Percentiles rank a stretch among this genome's conserved stretches.
phyloP scores from a whole-genome alignment of 2,113 vertebrate genomes.

The Nycticorax nycticorax region DNA sequence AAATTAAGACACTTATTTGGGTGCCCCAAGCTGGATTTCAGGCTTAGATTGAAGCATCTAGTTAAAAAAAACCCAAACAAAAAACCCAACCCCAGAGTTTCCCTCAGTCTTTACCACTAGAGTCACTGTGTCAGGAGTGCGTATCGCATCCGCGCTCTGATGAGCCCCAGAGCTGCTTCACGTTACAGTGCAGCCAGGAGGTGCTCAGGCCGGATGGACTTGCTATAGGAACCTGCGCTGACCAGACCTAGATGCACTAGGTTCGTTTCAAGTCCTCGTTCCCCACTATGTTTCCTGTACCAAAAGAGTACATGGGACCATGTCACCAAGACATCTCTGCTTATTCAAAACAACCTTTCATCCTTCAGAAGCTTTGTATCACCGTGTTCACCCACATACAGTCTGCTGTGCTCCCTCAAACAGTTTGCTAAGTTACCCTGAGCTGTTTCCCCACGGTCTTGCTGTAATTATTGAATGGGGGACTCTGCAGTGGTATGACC shows the following conservation, averaged over 20 bases:
- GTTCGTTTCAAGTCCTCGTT: background rate
- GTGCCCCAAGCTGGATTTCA: background rate
- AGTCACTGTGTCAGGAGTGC: background rate
- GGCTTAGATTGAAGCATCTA: background rate
- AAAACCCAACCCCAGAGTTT: background rate
- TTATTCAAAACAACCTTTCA: conserved; percentile 33
- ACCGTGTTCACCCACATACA: background rate
- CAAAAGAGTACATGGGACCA: background rate
- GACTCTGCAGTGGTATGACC: background rate
- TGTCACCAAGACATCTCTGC: background rate
- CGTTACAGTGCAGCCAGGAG: background rate
- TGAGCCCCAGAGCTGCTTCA: background rate
- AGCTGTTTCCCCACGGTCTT: background rate
- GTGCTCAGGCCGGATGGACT: background rate
- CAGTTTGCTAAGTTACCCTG: background rate
- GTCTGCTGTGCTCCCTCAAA: background rate
- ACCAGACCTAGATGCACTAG: background rate
- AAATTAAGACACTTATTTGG: background rate
- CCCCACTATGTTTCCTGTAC: background rate
- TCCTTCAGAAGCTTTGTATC: background rate
- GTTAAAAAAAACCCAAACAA: background rate
- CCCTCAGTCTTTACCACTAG: background rate
- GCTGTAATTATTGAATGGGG: background rate
- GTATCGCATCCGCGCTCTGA: background rate
- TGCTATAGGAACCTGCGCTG: background rate